phyloP scores from a whole-genome alignment of 2,797 vertebrate genomes.

The Sebastes matsubarae region DNA sequence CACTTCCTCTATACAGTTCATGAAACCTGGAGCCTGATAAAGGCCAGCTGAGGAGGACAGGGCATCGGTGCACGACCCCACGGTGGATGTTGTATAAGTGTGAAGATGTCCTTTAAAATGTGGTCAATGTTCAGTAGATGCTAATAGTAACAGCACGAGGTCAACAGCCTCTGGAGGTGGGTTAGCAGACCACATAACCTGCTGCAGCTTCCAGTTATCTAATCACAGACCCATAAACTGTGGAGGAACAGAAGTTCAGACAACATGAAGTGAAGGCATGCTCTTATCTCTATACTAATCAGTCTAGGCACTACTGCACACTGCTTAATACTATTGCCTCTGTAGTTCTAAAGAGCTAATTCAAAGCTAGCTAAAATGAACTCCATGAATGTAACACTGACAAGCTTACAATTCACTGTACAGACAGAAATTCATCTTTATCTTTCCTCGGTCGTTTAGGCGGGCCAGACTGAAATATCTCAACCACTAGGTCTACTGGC shows the following conservation, averaged over 20 bases:
- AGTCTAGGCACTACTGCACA: not conserved
- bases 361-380: not conserved
- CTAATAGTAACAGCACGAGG: not conserved
- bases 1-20: conserved; percentile 12
- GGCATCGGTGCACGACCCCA: not conserved
- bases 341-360: not conserved
- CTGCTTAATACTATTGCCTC: no score
- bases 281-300: not conserved
- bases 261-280: not conserved
- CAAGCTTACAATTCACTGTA: not conserved
- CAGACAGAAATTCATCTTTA: not conserved
- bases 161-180: not conserved
- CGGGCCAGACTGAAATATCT: not conserved
- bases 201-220: conserved; percentile 12
- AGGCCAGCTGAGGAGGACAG: not conserved
- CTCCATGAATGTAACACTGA: not conserved
- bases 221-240: conserved; percentile 34
- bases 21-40: not conserved
- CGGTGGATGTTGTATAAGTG: not conserved
- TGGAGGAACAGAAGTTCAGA: conserved; percentile 1
- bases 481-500: not conserved
- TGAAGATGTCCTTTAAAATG: not conserved
- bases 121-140: conserved; percentile 27
- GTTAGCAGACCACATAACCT: conserved; percentile 4
- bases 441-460: not conserved